Conservation (phyloP, 2,113 vertebrate genomes). For the Prunella fulvescens region DNA sequence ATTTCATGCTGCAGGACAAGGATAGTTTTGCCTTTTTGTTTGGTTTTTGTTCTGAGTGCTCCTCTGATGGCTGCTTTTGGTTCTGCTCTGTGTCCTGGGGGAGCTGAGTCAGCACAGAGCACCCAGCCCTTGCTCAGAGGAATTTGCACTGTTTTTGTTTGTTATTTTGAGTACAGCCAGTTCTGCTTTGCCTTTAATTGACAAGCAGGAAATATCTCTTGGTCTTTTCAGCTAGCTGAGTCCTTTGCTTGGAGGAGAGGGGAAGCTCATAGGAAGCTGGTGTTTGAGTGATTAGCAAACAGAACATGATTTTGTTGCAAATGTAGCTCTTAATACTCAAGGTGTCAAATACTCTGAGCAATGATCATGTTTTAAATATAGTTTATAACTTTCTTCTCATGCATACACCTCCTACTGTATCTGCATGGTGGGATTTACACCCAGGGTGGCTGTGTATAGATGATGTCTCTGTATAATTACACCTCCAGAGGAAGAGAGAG, state of each 20-base stretch:
- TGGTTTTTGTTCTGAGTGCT: not conserved
- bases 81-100: not conserved
- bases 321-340: not conserved
- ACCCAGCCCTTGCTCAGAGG: not conserved
- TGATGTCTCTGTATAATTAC: slow-evolving; percentile 47
- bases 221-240: not conserved
- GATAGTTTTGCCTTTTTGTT: not conserved
- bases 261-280: not conserved
- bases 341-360: slow-evolving; percentile 26
- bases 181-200: slow-evolving; percentile 12
- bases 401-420: not conserved
- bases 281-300: not conserved
- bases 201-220: not conserved
- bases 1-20: accelerated
- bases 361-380: slow-evolving; percentile 33
- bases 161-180: not conserved
- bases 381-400: slow-evolving; percentile 13
- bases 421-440: not conserved
- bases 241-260: not conserved
- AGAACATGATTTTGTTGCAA: not conserved
- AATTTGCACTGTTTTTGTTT: not conserved
- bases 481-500: slow-evolving; percentile 24
- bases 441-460: not conserved
- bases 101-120: slow-evolving; percentile 19
- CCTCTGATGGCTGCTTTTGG: not conserved